phyloP scores from a whole-genome alignment of 1,140 invertebrate species.

The Neodiprion fabricii region DNA sequence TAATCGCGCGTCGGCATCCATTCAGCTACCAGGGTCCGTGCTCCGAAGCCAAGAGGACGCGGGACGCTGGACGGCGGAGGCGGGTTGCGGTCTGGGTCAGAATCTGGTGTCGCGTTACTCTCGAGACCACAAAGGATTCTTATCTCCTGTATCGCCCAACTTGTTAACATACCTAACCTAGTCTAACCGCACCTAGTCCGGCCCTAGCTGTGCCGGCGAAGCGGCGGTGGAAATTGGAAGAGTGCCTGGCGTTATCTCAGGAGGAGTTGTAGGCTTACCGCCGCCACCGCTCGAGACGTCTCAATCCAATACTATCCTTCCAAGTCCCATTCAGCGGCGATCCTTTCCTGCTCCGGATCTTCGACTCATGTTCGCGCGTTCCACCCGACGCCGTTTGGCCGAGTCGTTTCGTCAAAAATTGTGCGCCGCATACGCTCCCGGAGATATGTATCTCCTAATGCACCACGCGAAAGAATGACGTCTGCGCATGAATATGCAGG shows the following conservation, averaged over 20 bases:
- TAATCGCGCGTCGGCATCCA: neutral
- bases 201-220: neutral
- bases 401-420: neutral
- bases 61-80: slow-evolving; percentile 25
- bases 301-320: slow-evolving; percentile 33
- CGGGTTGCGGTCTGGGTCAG: slow-evolving; percentile 37
- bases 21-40: neutral
- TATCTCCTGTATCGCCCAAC: slow-evolving; percentile 55
- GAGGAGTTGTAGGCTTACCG: neutral
- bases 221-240: neutral
- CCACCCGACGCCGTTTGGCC: neutral
- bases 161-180: slow-evolving; percentile 56
- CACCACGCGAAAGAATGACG: neutral
- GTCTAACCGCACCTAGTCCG: slow-evolving; percentile 1
- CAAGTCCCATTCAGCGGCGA: neutral
- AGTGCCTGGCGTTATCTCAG: neutral
- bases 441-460: slow-evolving; percentile 5
- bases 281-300: slow-evolving; percentile 35
- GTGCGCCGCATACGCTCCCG: neutral
- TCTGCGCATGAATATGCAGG: neutral
- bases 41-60: slow-evolving; percentile 13
- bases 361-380: neutral
- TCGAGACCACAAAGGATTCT: slow-evolving; percentile 51
- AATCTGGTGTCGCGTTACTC: slow-evolving; percentile 54
- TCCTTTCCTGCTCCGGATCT: neutral